Conservation (phyloP, 2,888 invertebrate genomes). For the Xanthia icteritia region DNA sequence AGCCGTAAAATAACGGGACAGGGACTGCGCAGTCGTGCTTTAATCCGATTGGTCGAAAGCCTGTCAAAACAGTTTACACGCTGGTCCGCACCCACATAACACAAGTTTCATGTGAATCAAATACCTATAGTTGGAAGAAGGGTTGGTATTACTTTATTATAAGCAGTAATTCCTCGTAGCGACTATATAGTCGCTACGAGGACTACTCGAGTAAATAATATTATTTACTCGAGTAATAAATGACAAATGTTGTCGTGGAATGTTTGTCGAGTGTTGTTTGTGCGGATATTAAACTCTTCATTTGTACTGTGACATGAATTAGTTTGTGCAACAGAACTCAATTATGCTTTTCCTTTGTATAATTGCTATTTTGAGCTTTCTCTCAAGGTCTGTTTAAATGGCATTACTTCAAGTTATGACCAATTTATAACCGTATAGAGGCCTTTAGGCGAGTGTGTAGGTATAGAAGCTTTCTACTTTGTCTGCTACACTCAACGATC, state of each 20-base stretch:
- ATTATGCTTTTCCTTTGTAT: constrained; percentile 51
- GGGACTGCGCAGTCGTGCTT: not conserved
- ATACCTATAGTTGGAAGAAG: constrained; percentile 4
- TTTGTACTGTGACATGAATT: constrained; percentile 72
- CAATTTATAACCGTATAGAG: not conserved
- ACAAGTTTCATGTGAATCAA: constrained; percentile 3
- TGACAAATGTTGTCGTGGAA: constrained; percentile 71
- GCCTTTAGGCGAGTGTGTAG: too few relatives aligned
- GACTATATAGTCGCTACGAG: too few relatives aligned
- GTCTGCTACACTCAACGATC: not conserved
- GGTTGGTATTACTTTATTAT: constrained; percentile 8
- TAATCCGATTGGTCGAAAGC: constrained; percentile 11
- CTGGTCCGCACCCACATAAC: not conserved
- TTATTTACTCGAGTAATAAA: constrained; percentile 71
- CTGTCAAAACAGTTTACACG: constrained; percentile 19
- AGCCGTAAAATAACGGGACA: constrained; percentile 26
- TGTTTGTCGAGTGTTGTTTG: constrained; percentile 70
- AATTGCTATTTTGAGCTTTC: constrained; percentile 28
- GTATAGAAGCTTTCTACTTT: not conserved
- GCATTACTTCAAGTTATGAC: constrained; percentile 8
- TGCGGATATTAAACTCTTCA: constrained; percentile 76
- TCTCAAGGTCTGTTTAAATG: constrained; percentile 9
- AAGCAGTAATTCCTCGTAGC: constrained; percentile 29
- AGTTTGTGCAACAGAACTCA: constrained; percentile 68
- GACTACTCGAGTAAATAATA: too few relatives aligned